A percentile compares a stretch with the other conserved stretches of the same genome.
These are phyloP conservation scores for Calameuta pallipes DNA, from an alignment of 2,888 invertebrate genomes.

Conservation along the genomic window DNA sequence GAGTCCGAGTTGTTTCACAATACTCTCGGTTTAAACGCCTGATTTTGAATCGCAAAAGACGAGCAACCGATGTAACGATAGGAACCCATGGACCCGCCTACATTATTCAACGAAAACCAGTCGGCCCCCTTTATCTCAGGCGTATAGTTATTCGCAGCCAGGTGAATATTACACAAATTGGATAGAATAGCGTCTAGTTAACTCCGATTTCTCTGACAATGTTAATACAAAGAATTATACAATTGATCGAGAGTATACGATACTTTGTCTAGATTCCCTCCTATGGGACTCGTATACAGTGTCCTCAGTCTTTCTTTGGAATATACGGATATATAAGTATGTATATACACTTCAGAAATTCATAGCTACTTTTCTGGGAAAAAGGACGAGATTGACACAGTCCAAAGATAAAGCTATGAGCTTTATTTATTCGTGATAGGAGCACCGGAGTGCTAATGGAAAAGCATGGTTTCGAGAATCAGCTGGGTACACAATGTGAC, in stretches of 20 bases:
- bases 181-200: not conserved
- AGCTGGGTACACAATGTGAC: constrained; percentile 46
- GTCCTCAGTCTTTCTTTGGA: not conserved
- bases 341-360: not conserved
- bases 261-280: not conserved
- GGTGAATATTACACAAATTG: not conserved
- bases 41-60: constrained; percentile 40
- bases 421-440: constrained; percentile 10
- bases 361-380: not conserved
- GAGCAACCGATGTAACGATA: constrained; percentile 33
- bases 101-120: constrained; percentile 36
- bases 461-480: constrained; percentile 29
- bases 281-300: not conserved
- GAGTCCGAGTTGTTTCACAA: not conserved
- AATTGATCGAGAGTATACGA: not conserved
- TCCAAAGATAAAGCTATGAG: constrained; percentile 1
- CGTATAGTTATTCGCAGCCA: not conserved
- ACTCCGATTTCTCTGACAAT: not conserved
- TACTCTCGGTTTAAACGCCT: constrained; percentile 12
- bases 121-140: not conserved
- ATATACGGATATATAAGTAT: not conserved
- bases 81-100: constrained; percentile 32
- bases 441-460: not conserved
- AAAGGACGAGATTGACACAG: not conserved
- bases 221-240: not conserved